Conservation (phyloP, 2,113 vertebrate species). For the Aphyosemion australe region DNA sequence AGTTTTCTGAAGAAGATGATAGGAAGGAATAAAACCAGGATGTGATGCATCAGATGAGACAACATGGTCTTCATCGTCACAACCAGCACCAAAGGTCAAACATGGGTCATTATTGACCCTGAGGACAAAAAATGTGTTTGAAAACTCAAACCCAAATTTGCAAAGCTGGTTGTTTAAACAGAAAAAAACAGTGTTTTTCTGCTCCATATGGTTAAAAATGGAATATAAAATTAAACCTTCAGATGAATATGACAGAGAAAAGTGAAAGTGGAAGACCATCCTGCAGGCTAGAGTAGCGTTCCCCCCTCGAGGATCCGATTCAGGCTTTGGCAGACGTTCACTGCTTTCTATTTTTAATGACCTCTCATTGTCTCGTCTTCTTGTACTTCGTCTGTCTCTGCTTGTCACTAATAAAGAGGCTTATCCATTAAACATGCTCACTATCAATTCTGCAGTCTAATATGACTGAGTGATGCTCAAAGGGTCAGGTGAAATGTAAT, state of each 20-base stretch:
- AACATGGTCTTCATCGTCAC: no score
- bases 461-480: constrained; percentile 40
- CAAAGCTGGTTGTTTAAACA: no score
- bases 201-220: no score
- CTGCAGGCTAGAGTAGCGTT: constrained; percentile 43
- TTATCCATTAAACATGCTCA: constrained; percentile 71
- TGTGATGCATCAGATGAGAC: no score
- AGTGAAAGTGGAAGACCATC: constrained; percentile 45
- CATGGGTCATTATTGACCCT: no score
- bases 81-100: no score
- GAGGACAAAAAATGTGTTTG: no score
- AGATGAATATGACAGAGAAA: background rate
- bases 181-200: no score
- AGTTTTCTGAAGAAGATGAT: no score
- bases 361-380: constrained; percentile 64
- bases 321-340: constrained; percentile 56
- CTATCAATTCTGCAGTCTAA: constrained; percentile 43
- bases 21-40: no score
- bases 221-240: constrained; percentile 5
- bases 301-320: constrained; percentile 53
- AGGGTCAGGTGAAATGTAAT: constrained; percentile 40
- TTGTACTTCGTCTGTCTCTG: constrained; percentile 69
- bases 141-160: no score
- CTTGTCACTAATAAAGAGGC: constrained; percentile 63
- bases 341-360: constrained; percentile 73